Conservation (phyloP, 2,888 invertebrate species). For the Drosophila kambysellisi region DNA sequence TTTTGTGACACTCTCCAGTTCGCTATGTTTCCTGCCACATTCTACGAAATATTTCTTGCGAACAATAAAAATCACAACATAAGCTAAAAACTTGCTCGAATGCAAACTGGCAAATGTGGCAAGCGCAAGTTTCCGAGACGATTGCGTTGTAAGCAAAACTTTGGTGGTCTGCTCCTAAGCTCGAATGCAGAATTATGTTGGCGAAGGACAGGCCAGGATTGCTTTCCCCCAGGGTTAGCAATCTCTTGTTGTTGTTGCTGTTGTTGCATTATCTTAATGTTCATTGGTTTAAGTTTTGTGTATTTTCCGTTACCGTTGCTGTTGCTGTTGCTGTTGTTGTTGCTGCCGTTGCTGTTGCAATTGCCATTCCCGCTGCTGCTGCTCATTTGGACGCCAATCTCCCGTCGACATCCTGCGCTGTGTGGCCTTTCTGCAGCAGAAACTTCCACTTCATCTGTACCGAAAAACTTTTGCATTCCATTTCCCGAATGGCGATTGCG, state of each 20-base stretch:
- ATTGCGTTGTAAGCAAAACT: slow-evolving; percentile 63
- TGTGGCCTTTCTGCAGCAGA: slow-evolving; percentile 35
- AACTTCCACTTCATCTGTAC: slow-evolving; percentile 60
- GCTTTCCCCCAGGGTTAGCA: slow-evolving; percentile 11
- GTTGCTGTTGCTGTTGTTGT: slow-evolving; percentile 10
- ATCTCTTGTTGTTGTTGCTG: slow-evolving; percentile 48
- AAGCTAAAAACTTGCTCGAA: slow-evolving; percentile 74
- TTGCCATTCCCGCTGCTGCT: slow-evolving; percentile 47
- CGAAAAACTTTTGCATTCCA: slow-evolving; percentile 67
- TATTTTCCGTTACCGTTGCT: slow-evolving; percentile 65
- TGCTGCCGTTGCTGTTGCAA: slow-evolving; percentile 4
- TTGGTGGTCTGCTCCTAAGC: slow-evolving; percentile 69
- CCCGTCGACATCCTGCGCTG: slow-evolving; percentile 69
- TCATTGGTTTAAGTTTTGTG: slow-evolving; percentile 82
- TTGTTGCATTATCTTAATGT: slow-evolving; percentile 78
- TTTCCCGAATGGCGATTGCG: slow-evolving; percentile 53
- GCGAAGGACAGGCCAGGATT: slow-evolving; percentile 29
- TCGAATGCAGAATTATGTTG: slow-evolving; percentile 73
- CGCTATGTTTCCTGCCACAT: background rate
- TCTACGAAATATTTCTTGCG: slow-evolving; percentile 15
- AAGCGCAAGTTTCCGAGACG: slow-evolving; percentile 65
- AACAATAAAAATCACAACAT: slow-evolving; percentile 80
- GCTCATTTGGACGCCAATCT: slow-evolving; percentile 78
- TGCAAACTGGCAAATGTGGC: slow-evolving; percentile 78
- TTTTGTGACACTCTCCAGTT: slow-evolving; percentile 54